phyloP scores from a whole-genome alignment of 1,140 invertebrate species.

The Heliconius hermathena region DNA sequence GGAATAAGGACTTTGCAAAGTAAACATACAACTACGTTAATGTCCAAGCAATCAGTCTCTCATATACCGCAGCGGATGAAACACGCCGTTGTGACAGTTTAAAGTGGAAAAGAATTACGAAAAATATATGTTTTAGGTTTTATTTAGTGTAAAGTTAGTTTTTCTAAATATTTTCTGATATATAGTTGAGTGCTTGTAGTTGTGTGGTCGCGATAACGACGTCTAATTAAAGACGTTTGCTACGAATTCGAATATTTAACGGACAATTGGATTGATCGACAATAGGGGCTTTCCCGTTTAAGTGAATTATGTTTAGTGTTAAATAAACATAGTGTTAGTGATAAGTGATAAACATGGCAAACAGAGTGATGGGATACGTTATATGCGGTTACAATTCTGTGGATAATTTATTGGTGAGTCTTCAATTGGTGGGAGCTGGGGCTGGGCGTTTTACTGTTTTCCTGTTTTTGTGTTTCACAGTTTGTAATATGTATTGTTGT shows the following conservation, averaged over 20 bases:
- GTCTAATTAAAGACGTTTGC: not conserved
- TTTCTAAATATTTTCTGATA: not conserved
- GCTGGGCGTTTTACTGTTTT: not conserved
- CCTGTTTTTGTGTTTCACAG: slow-evolving; percentile 11
- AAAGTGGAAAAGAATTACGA: not conserved
- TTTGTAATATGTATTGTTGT: not conserved
- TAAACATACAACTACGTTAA: slow-evolving; percentile 1
- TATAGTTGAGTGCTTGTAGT: not conserved
- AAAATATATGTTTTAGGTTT: not conserved
- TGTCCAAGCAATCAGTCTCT: slow-evolving; percentile 51
- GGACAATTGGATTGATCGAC: slow-evolving; percentile 1
- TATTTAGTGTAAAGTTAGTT: not conserved
- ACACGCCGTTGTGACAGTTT: slow-evolving; percentile 43
- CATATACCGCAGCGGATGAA: slow-evolving; percentile 40
- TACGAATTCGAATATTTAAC: slow-evolving; percentile 8
- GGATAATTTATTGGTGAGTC: slow-evolving; percentile 72
- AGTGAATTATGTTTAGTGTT: slow-evolving; percentile 28
- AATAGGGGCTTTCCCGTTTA: not conserved
- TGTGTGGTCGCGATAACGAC: not conserved
- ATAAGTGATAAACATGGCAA: slow-evolving; percentile 60
- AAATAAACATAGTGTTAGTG: slow-evolving; percentile 40
- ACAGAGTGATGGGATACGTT: slow-evolving; percentile 74
- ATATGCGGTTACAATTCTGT: slow-evolving; percentile 78
- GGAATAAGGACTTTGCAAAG: slow-evolving; percentile 23
- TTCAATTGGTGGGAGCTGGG: slow-evolving; percentile 24